Percentiles rank a stretch among this genome's conserved stretches.
Evolutionary conservation across 2,797 vertebrate species (phyloP).

Genomic region (Sebastes hubbsi): DNA sequence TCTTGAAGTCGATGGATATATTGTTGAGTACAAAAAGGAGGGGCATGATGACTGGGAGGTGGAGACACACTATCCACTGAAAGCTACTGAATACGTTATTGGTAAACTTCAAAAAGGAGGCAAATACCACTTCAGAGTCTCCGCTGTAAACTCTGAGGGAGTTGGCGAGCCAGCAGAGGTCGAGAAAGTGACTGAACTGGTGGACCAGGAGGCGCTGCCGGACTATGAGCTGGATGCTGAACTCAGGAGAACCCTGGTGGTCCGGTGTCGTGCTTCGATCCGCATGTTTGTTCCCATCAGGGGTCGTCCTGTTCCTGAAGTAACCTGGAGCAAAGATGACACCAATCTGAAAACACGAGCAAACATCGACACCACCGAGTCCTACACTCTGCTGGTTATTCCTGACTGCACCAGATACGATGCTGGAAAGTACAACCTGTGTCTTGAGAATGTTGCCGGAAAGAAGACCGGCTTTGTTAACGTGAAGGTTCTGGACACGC

Average conservation of each 20-base stretch:
- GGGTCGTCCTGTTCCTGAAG: constrained; percentile 93
- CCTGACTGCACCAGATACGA: constrained; percentile 97
- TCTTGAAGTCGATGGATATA: constrained; percentile 93
- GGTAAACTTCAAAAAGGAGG: constrained; percentile 91
- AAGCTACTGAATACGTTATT: constrained; percentile 92
- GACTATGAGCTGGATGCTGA: constrained; percentile 99
- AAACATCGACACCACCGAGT: constrained; percentile 96
- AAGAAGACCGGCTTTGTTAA: constrained; percentile 98
- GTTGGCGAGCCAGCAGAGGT: constrained; percentile 92
- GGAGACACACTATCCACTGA: constrained; percentile 89
- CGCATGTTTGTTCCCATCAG: constrained; percentile 96
- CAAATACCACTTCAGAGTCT: constrained; percentile 96
- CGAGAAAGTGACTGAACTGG: constrained; percentile 89
- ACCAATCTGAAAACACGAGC: constrained; percentile 91
- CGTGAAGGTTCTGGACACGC: constrained; percentile 95
- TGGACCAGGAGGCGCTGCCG: constrained; percentile 90
- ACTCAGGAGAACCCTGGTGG: constrained; percentile 95
- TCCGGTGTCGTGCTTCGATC: constrained; percentile 93
- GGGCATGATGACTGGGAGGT: constrained; percentile 95
- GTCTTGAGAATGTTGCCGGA: constrained; percentile 95
- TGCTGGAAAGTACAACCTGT: constrained; percentile 95
- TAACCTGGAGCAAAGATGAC: constrained; percentile 95
- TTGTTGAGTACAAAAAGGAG: constrained; percentile 96
- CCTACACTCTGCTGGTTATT: constrained; percentile 93
- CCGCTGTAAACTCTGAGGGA: constrained; percentile 93